Percentiles rank a stretch among this genome's conserved stretches.
Evolutionary conservation across 2,888 invertebrate genomes (phyloP).

Genomic region (Tinea trinotella): DNA sequence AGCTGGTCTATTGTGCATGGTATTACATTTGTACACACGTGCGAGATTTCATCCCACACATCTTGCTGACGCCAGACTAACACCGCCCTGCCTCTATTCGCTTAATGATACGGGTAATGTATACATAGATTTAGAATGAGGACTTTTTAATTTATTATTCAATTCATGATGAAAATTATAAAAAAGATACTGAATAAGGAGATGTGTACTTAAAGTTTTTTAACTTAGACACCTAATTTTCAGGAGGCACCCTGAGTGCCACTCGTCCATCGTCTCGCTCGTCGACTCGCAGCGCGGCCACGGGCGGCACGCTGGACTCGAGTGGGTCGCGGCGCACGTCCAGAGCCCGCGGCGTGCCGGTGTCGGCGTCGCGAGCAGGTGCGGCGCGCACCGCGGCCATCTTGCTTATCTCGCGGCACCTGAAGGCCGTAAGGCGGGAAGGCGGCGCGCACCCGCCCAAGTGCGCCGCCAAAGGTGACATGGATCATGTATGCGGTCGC

Average conservation of each 20-base stretch:
- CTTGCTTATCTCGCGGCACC: constrained; percentile 94
- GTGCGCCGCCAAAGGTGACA: constrained; percentile 73
- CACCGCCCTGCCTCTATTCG: constrained; percentile 88
- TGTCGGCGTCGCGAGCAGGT: constrained; percentile 91
- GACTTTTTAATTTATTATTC: too few species aligned
- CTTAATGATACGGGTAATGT: constrained; percentile 82
- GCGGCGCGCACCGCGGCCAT: constrained; percentile 94
- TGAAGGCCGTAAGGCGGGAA: constrained; percentile 72
- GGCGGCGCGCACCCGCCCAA: constrained; percentile 70
- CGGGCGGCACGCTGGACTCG: constrained; percentile 57
- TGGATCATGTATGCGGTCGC: constrained; percentile 69
- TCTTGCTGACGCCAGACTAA: constrained; percentile 86
- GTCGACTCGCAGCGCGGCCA: constrained; percentile 57
- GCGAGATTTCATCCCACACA: constrained; percentile 78
- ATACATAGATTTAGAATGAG: too few species aligned
- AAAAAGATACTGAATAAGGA: too few species aligned
- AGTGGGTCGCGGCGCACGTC: constrained; percentile 67
- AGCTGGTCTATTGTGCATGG: constrained; percentile 90
- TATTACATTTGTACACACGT: constrained; percentile 85
- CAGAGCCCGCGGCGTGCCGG: constrained; percentile 77
- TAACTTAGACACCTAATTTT: too few species aligned
- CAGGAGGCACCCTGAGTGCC: constrained; percentile 73
- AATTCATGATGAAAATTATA: too few species aligned
- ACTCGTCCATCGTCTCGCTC: constrained; percentile 61
- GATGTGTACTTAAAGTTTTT: too few species aligned